A percentile compares a stretch with the other conserved stretches of the same genome.
Evolutionary conservation across 2,797 vertebrate genomes (phyloP).

Genomic region (Diplodus sargus): DNA sequence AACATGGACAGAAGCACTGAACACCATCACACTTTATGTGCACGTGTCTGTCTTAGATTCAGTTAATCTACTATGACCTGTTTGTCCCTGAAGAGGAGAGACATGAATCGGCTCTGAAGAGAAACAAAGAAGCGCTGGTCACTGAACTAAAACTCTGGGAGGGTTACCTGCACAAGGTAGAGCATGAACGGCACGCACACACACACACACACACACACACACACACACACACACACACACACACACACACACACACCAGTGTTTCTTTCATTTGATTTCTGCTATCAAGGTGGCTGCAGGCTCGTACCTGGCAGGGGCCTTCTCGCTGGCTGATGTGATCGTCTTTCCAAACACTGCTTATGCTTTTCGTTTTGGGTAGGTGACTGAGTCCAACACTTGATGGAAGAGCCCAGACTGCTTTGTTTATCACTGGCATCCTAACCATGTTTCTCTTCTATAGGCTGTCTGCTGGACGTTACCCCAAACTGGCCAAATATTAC

Average conservation of each 20-base stretch:
- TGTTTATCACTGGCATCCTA: neutral
- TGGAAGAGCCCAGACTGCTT: neutral
- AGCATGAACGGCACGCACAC: neutral
- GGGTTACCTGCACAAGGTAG: constrained; percentile 77
- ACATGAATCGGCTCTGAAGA: constrained; percentile 71
- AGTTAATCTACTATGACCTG: constrained; percentile 66
- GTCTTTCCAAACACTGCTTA: constrained; percentile 68
- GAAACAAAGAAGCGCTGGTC: constrained; percentile 69
- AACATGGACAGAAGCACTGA: neutral
- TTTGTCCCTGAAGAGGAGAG: constrained; percentile 76
- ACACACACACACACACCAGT: neutral
- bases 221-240: neutral
- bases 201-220: neutral
- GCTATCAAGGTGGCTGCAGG: constrained; percentile 56
- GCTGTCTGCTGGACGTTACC: constrained; percentile 66
- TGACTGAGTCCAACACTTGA: neutral
- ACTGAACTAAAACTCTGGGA: constrained; percentile 80
- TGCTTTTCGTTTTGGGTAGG: constrained; percentile 69
- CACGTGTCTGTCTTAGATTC: constrained; percentile 24
- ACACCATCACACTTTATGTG: neutral
- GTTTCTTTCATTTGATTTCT: neutral
- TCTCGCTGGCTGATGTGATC: constrained; percentile 73
- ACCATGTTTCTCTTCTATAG: constrained; percentile 44
- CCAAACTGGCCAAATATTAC: constrained; percentile 72
- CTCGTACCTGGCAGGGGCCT: constrained; percentile 67